Conservation (phyloP, 2,888 invertebrate species). For the Bedellia somnulentella region DNA sequence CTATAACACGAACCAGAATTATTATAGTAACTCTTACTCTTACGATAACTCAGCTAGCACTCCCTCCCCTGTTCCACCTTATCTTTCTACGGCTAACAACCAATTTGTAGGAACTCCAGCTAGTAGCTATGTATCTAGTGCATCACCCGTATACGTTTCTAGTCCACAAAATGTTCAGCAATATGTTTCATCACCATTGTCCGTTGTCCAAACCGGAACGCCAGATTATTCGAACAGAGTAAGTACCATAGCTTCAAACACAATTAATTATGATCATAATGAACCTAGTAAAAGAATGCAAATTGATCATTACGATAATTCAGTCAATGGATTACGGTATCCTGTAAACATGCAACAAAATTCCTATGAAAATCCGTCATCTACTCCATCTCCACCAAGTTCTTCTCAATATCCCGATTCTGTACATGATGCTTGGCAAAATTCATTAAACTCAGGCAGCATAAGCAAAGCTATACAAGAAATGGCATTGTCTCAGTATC, state of each 20-base stretch:
- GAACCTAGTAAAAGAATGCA: constrained; percentile 33
- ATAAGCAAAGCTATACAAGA: constrained; percentile 35
- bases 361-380: constrained; percentile 31
- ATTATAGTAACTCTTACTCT: constrained; percentile 27
- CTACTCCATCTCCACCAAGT: constrained; percentile 24
- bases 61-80: constrained; percentile 31
- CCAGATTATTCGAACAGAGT: constrained; percentile 30
- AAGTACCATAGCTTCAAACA: constrained; percentile 26
- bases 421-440: constrained; percentile 31
- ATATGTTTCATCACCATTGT: constrained; percentile 40
- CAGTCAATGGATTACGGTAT: constrained; percentile 37
- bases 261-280: constrained; percentile 23
- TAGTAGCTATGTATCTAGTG: constrained; percentile 38
- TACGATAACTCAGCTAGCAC: constrained; percentile 36
- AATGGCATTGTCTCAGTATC: constrained; percentile 24
- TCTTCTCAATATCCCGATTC: constrained; percentile 31
- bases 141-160: constrained; percentile 38
- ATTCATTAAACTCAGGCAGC: constrained; percentile 20
- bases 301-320: constrained; percentile 47
- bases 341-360: constrained; percentile 30
- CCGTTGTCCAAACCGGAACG: constrained; percentile 31
- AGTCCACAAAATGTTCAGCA: constrained; percentile 36
- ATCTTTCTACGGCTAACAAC: constrained; percentile 34
- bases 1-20: constrained; percentile 28
- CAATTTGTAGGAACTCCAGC: constrained; percentile 37